Evolutionary conservation across 1,140 invertebrate genomes (phyloP), one percentile per base, ranked within the genome.

Genomic region (Plodia interpunctella): DNA sequence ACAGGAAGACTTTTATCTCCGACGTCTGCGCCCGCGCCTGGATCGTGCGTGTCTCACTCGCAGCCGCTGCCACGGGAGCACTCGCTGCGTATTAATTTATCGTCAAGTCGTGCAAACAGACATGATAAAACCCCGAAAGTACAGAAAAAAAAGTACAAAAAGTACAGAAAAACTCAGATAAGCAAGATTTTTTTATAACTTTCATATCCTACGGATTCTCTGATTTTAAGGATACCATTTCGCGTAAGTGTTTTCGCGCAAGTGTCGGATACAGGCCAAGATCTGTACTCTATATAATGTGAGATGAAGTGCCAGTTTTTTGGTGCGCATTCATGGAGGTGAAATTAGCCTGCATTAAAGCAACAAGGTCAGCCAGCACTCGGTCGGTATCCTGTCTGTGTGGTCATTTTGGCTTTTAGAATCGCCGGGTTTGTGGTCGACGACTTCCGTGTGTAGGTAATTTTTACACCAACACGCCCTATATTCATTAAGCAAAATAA

Each of bases 281-380:
- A 15, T 44, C 38, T 44, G n/a, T n/a, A 15, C 13, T 44, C 5
- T 44, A 17, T 44, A 5, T 44, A 44, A 44, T 15, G 13, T 44
- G 38, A n/a, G 15, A 73, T 83, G 83, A 86, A 77, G 72, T 79
- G 78, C 72, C 70, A 64, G 80, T 81, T 85, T 84, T 85, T 73
- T 55, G 74, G 66, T 70, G 66, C 57, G 65, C 73, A 71, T 65
- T 73, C 68, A 72, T 71, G 72, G 59, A 68, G 75, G 81, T 83
- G 83, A 87, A 88, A 86, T 87, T 87, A 82, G 87, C 83, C 80
- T 89, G 78, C 83, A 85, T 83, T 87, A 86, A 84, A 66, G 80
- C 71, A 84, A 85, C 80, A 85, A 83, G 83, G 79, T 79, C 77
- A 79, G 60, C 58, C 61, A 74, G 66, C 59, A 62, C 58, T 35